Evolutionary conservation across 2,113 vertebrate species (phyloP).

Genomic region (Scytalopus superciliaris): DNA sequence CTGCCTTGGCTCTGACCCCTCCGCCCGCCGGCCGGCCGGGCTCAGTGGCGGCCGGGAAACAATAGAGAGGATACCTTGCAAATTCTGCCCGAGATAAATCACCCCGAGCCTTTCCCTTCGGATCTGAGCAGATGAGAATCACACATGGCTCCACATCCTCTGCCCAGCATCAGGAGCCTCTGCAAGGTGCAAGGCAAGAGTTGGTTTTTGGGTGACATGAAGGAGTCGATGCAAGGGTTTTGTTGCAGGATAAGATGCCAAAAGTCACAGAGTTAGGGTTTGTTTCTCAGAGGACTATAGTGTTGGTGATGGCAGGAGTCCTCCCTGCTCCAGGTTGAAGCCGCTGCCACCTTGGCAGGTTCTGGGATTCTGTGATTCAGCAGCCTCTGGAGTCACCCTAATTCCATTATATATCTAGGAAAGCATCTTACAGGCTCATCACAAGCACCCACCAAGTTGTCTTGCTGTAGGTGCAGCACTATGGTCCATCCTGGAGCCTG

Average conservation of each 20-base stretch:
- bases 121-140: neutral
- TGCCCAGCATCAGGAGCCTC: neutral
- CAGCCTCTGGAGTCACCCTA: neutral
- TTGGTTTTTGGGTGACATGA: accelerated
- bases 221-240: accelerated
- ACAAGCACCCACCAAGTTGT: accelerated
- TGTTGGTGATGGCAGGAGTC: accelerated
- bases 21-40: neutral
- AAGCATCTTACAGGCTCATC: accelerated
- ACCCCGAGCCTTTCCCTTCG: neutral
- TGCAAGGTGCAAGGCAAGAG: neutral
- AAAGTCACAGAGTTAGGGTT: accelerated
- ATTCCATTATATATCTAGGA: neutral
- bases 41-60: neutral
- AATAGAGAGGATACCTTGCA: slow-evolving; percentile 18
- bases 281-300: neutral
- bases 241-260: neutral
- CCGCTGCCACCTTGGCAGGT: neutral
- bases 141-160: slow-evolving; percentile 18
- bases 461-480: accelerated
- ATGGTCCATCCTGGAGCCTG: neutral
- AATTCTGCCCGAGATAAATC: neutral
- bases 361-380: neutral
- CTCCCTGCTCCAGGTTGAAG: neutral
- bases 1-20: slow-evolving; percentile 65